phyloP scores from a whole-genome alignment of 2,113 vertebrate genomes.

The Semicossyphus pulcher region DNA sequence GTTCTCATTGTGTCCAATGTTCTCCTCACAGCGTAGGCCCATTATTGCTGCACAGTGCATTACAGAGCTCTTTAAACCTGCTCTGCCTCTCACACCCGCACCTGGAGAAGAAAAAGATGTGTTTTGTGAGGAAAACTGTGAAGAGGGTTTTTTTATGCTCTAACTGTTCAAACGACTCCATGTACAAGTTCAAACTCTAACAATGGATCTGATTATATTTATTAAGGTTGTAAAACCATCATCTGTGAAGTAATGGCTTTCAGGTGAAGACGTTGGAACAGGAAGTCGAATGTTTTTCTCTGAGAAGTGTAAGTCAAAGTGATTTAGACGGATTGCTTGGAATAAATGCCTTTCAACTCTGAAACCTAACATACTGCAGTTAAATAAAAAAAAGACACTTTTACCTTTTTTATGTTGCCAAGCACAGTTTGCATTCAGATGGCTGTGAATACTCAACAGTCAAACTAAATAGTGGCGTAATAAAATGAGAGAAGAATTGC shows the following conservation, averaged over 20 bases:
- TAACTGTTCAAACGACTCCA: not conserved
- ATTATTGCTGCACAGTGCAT: not conserved
- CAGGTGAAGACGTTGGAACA: not conserved
- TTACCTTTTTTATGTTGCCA: conserved; percentile 27
- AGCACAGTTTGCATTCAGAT: conserved; percentile 25
- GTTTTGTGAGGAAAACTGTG: not conserved
- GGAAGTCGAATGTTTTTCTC: not conserved
- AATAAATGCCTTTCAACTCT: not conserved
- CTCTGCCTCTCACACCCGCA: not conserved
- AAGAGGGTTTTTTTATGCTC: not conserved
- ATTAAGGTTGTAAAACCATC: not conserved
- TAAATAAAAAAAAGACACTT: conserved; percentile 18
- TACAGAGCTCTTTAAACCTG: not conserved
- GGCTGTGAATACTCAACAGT: conserved; percentile 16
- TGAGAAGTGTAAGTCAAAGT: not conserved
- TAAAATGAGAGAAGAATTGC: conserved; percentile 26
- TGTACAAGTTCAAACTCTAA: not conserved
- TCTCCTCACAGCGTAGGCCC: conserved; percentile 2
- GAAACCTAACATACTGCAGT: not conserved
- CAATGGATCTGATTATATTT: not conserved
- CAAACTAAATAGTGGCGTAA: conserved; percentile 22
- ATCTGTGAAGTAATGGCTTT: not conserved
- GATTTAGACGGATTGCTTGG: not conserved
- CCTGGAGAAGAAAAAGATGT: not conserved
- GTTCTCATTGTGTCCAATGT: not conserved